Percentiles rank a stretch among this genome's conserved stretches.
Evolutionary conservation across 2,797 vertebrate genomes (phyloP).

Genomic region (Anas acuta): DNA sequence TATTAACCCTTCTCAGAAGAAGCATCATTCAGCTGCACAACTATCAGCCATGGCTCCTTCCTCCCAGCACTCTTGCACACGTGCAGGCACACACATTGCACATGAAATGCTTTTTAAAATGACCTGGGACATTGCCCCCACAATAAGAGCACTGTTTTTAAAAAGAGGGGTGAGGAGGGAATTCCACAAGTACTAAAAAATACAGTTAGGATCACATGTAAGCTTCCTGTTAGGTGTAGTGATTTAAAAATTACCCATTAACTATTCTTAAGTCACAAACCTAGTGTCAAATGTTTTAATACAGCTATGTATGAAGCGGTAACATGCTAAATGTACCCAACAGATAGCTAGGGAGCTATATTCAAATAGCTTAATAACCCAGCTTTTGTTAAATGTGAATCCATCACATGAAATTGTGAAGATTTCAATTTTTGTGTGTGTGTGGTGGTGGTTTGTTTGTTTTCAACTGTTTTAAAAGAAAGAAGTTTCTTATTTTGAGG

Average conservation of each 20-base stretch:
- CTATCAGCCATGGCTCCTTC: not conserved
- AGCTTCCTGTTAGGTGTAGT: not conserved
- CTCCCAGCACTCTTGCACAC: not conserved
- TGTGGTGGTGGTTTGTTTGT: not conserved
- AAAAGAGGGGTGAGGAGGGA: not conserved
- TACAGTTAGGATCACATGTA: not conserved
- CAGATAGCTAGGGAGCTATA: not conserved
- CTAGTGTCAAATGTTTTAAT: not conserved
- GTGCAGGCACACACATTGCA: not conserved
- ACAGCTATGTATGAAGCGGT: not conserved
- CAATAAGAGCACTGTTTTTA: too few relatives aligned
- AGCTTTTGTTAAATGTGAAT: not conserved
- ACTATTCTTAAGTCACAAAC: not conserved
- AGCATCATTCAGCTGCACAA: not conserved
- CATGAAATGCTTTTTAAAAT: not conserved
- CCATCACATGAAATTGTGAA: not conserved
- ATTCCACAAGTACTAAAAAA: not conserved
- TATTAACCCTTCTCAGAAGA: not conserved
- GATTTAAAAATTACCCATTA: not conserved
- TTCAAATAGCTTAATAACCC: not conserved
- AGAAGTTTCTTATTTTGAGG: not conserved
- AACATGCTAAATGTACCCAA: not conserved
- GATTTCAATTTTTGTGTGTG: not conserved
- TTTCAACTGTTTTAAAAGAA: not conserved
- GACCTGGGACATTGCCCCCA: not conserved